Base-by-base conservation (phyloP, 2,113 vertebrate species). In the Eudyptes chrysolophus region DNA sequence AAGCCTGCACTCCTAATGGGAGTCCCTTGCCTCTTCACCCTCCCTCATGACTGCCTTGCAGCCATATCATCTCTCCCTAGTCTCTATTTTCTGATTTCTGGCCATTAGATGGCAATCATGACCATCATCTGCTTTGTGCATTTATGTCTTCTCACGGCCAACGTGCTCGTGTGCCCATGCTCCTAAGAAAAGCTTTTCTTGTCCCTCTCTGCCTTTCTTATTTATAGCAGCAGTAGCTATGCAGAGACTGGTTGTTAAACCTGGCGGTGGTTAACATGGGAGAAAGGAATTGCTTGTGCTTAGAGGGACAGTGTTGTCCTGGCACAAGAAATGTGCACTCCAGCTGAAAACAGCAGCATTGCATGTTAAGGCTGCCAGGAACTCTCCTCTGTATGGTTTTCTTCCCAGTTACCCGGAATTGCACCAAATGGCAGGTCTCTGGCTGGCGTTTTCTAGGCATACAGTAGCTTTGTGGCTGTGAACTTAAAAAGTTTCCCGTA, bases 41-140 rank as follows among this genome's bases (percentile, higher is more conserved):
- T 32, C 6, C 30, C 16, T 30, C 24, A 49, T 40, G 52, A 5
- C 11, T 17, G 36, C 34, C 26, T 71, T 52, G 38, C 64, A 7
- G 13, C 8, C 2, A 0, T 7, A 9, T 10, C 5, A 14, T 12
- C 30, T 65, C 36, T 52, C 11, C 12, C 10, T 25, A 6, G 6
- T 66, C 51, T 62, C 38, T 34, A 0, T 46, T 78, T 78, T 80
- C 44, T 69, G 40, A 49, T 58, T 72, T 88, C 65, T 91, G 79
- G 44, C 93, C 95, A 61, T 82, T 93, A 96, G 94, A 90, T 97
- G 90, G 89, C 93, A 83, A 88, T 38, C 55, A 6, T 85, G 65
- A 61, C 75, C 64, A 7, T 52, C 44, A 15, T 40, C 51, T 65
- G 13, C 65, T 27, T 88, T 25, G 44, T 5, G 0, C 2, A 0